These are phyloP conservation scores for Chaetorhynchus papuensis DNA, from an alignment of 2,113 vertebrate genomes.

Conservation along the genomic window DNA sequence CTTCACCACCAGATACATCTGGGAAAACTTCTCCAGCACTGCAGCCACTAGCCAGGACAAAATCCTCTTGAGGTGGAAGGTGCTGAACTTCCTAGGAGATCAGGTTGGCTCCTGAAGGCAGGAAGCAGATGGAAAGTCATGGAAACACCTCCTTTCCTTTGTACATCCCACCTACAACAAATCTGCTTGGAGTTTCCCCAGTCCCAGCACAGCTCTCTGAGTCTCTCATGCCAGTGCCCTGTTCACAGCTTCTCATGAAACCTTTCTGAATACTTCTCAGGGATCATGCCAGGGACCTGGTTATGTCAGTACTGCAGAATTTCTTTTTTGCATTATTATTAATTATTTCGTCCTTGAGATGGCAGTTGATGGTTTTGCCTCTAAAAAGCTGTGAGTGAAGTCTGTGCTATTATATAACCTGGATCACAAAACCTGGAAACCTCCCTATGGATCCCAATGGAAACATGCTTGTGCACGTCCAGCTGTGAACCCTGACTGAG, in stretches of 20 bases:
- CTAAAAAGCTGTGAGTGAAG: background rate
- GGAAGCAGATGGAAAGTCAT: background rate
- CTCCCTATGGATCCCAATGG: background rate
- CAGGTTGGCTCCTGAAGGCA: background rate
- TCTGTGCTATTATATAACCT: background rate
- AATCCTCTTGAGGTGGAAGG: background rate
- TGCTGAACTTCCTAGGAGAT: background rate
- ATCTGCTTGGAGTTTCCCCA: background rate
- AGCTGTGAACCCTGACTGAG: background rate
- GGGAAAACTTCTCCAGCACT: background rate
- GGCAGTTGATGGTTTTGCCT: background rate
- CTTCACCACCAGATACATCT: background rate
- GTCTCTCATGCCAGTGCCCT: background rate
- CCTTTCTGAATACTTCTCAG: background rate
- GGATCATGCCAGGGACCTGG: background rate
- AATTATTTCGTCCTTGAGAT: background rate
- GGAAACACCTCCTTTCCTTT: background rate
- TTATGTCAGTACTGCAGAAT: background rate
- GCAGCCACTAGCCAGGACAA: background rate
- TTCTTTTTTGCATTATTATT: background rate
- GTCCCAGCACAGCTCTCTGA: background rate
- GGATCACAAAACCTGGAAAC: background rate
- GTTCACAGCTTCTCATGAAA: background rate
- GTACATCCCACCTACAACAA: background rate
- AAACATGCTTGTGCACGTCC: background rate